Conservation (phyloP, 1,140 invertebrate species). For the Reticulitermes speratus region DNA sequence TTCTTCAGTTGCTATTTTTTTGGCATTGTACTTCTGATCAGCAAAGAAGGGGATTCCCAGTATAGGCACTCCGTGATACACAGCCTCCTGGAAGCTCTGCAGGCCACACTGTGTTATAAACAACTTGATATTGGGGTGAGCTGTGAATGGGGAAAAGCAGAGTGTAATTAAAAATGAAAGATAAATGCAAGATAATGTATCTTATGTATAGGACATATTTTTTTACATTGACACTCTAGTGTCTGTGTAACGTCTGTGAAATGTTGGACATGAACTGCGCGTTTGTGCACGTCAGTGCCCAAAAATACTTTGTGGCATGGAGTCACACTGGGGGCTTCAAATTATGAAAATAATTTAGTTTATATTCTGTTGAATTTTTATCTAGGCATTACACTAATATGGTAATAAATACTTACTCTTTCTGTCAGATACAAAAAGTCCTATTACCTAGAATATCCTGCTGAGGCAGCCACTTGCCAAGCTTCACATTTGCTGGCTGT, state of each 20-base stretch:
- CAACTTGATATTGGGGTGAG: slow-evolving; percentile 33
- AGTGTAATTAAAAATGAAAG: not conserved
- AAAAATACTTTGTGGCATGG: too few species aligned
- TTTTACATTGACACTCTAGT: too few species aligned
- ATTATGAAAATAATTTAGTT: too few species aligned
- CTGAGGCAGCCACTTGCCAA: slow-evolving; percentile 63
- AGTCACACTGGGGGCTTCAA: too few species aligned
- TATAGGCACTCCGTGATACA: slow-evolving; percentile 47
- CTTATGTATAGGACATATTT: too few species aligned
- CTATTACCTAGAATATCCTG: slow-evolving; percentile 55
- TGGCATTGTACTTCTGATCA: slow-evolving; percentile 45
- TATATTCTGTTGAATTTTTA: too few species aligned
- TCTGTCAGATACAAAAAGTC: not conserved
- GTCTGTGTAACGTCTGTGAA: too few species aligned
- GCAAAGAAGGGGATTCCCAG: slow-evolving; percentile 46
- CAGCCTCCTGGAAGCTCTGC: slow-evolving; percentile 45
- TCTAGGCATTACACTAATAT: too few species aligned
- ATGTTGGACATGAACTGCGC: too few species aligned
- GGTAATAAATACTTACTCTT: too few species aligned
- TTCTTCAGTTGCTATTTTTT: slow-evolving; percentile 37
- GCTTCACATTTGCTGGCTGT: slow-evolving; percentile 58
- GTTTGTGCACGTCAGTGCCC: too few species aligned
- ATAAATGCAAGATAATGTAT: too few species aligned
- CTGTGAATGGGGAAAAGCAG: slow-evolving; percentile 25
- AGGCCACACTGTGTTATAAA: slow-evolving; percentile 51